A percentile compares a stretch with the other conserved stretches of the same genome.
phyloP scores from a whole-genome alignment of 1,140 invertebrate species.

The Leptonema lineaticorne region DNA sequence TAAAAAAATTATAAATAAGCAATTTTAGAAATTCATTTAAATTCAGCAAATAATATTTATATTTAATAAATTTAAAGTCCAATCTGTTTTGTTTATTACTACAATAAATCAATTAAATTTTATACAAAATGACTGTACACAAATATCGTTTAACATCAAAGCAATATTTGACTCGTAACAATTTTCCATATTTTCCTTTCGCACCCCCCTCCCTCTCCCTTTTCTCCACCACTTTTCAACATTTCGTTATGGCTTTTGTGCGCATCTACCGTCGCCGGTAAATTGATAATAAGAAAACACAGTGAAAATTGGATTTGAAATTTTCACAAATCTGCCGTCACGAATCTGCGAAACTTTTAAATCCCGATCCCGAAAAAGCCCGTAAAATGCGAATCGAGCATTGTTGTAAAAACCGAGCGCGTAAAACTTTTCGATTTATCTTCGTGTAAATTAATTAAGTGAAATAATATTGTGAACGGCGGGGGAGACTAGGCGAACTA shows the following conservation, averaged over 20 bases:
- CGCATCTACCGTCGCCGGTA: neutral
- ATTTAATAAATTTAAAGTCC: no score
- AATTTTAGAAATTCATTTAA: no score
- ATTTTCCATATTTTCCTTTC: neutral
- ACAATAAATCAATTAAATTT: no score
- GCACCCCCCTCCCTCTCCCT: neutral
- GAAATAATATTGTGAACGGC: constrained; percentile 19
- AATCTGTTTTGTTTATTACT: no score
- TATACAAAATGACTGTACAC: no score
- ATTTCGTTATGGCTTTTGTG: neutral
- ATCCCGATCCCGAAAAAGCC: constrained; percentile 7
- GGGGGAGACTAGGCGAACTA: no score
- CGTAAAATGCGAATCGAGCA: constrained; percentile 13
- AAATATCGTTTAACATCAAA: no score
- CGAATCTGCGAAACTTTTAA: constrained; percentile 17
- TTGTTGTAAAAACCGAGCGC: constrained; percentile 24
- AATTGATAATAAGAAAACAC: constrained; percentile 6
- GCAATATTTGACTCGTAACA: no score
- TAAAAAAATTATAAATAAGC: no score
- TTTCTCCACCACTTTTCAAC: neutral
- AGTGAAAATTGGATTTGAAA: neutral
- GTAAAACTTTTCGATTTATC: constrained; percentile 32
- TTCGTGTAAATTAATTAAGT: constrained; percentile 35
- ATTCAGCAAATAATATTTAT: no score
- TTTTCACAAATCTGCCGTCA: neutral